Conservation (phyloP, 2,888 invertebrate species). For the Xestia ashworthii region DNA sequence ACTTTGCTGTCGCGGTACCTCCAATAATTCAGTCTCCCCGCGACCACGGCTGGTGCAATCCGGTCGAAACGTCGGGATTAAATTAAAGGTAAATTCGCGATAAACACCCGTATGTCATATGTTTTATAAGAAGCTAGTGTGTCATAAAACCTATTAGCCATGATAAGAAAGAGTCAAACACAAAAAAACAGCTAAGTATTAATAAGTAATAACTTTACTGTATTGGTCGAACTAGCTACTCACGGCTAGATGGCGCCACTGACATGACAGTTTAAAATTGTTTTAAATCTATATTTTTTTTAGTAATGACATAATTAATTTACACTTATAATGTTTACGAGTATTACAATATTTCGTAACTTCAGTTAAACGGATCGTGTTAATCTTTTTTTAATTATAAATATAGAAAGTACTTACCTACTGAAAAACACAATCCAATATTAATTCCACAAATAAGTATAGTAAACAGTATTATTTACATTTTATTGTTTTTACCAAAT, state of each 20-base stretch:
- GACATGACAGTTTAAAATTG: neutral
- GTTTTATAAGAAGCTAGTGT: no score
- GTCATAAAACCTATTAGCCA: no score
- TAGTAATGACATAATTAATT: neutral
- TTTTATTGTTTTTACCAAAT: neutral
- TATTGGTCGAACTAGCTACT: neutral
- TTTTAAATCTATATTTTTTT: neutral
- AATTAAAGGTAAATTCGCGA: no score
- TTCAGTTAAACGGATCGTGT: neutral
- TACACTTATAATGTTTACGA: neutral
- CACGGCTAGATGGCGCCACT: neutral
- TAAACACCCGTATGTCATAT: no score
- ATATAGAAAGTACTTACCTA: no score
- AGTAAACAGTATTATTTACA: neutral
- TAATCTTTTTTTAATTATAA: neutral
- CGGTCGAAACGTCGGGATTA: no score
- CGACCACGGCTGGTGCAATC: no score
- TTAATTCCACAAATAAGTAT: neutral
- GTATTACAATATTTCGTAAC: neutral
- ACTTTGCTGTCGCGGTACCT: no score
- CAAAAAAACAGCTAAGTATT: no score
- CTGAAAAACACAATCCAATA: neutral
- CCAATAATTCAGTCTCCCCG: no score
- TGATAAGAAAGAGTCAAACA: neutral
- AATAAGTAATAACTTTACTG: neutral